Base-by-base conservation (phyloP, 37 sponge, comb jelly and placozoan genomes). In the Geodia barretti region DNA sequence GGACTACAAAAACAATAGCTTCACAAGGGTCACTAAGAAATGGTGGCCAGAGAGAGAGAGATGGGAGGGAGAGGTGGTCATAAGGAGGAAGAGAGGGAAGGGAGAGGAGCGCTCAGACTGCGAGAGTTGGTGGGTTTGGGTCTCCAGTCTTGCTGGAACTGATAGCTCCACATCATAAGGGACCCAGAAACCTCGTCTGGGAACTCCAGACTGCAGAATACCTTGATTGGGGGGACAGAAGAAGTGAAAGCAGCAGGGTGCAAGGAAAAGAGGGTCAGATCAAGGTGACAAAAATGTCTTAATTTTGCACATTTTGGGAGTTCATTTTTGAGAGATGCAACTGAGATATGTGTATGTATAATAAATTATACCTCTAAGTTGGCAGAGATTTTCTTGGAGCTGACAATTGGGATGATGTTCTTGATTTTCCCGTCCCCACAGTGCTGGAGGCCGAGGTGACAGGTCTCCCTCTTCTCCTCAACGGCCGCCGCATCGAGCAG, bases 141-240 rank as follows among this genome's bases (percentile, higher is more conserved):
- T 40, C 42, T 73, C 74, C 74, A 73, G 1, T 35, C 41, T 28
- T 73, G 74, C 1, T 30, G 58, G 65, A 76, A 41, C 26, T 80
- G 80, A 43, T 84, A 87, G 85, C 84, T 88, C 92, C 92, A 92
- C 0, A 65, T 36, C 62, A 87, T 66, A 3, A 87, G 64, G 14
- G 41, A 25, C 26, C 92, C 76, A 2, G 88, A 80, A 9, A 87
- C 77, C 66, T 92, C 92, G 60, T 87, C 88, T 21, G 73, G 9
- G 39, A 78, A 81, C 76, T 92, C 92, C 30, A 92, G 29, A 83
- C 92, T 92, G 36, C 92, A 92, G 36, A 92, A 31, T 36, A 87
- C 88, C 78, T 77, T n/a, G 25, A 21, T 30, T 24, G 41, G 1
- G n/a, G n/a, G n/a, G n/a, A n/a, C n/a, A n/a, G n/a, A n/a, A n/a